Percentiles rank a stretch among this genome's conserved stretches.
Evolutionary conservation across 2,113 vertebrate species (phyloP).

Genomic region (Rhynchomys soricoides): DNA sequence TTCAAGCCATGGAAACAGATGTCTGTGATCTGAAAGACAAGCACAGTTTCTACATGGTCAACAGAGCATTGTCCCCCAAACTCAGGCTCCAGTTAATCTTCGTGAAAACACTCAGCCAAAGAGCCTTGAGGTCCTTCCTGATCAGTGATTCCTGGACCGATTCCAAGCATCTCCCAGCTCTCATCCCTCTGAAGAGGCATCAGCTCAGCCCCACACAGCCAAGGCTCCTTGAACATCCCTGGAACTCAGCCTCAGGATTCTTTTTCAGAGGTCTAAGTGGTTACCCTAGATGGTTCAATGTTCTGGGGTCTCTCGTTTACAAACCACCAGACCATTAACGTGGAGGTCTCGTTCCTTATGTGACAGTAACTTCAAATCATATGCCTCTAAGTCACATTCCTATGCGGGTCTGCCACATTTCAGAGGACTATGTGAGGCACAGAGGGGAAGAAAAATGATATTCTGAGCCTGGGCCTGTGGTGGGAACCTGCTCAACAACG

Average conservation of each 20-base stretch:
- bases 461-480: background rate
- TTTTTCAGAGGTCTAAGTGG: background rate
- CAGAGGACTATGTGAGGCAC: fast-evolving
- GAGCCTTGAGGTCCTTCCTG: background rate
- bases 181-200: too few species aligned
- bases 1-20: background rate
- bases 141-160: background rate
- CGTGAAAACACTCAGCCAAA: background rate
- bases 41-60: background rate
- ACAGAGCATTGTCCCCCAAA: background rate
- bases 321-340: background rate
- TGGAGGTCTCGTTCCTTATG: background rate
- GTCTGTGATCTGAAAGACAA: background rate
- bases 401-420: fast-evolving
- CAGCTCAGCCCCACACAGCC: background rate
- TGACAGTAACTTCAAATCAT: background rate
- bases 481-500: fast-evolving
- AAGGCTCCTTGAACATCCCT: background rate
- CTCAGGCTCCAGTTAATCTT: background rate
- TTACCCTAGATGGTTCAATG: background rate
- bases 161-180: background rate
- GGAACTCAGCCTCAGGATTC: background rate
- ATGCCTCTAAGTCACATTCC: background rate
- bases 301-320: background rate
- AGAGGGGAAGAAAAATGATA: constrained; percentile 10